Conservation (phyloP, 2,113 vertebrate genomes). For the Orcinus orca region DNA sequence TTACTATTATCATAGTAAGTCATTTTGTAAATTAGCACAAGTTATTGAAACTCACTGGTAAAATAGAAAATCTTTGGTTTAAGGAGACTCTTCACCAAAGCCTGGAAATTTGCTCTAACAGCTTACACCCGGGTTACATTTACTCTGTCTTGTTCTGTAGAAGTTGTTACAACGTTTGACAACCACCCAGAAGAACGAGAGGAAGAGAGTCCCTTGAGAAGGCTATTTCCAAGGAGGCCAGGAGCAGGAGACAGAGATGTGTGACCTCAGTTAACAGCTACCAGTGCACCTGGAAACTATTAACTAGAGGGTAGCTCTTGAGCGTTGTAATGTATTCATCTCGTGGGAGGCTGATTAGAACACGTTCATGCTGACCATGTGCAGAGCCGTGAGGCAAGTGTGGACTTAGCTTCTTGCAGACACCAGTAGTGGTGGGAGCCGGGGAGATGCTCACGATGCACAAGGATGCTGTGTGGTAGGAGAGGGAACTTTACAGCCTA, state of each 20-base stretch:
- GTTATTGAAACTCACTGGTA: neutral
- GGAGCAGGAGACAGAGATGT: neutral
- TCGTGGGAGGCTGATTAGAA: neutral
- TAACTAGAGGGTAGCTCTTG: no score
- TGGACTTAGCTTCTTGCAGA: rapidly evolving
- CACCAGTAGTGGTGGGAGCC: neutral
- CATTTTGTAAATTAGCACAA: neutral
- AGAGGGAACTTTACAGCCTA: neutral
- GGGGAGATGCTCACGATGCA: rapidly evolving
- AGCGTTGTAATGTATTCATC: no score
- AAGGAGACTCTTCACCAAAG: neutral
- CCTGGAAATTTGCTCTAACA: neutral
- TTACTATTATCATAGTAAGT: no score
- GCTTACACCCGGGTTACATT: neutral
- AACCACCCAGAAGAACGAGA: no score
- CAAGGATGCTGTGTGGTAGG: rapidly evolving
- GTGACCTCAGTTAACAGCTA: neutral
- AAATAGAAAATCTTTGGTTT: neutral
- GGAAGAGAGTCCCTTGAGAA: neutral
- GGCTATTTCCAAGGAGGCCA: neutral
- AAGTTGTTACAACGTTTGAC: neutral
- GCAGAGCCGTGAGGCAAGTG: no score
- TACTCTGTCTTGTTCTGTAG: neutral
- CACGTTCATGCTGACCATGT: no score
- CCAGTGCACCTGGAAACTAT: neutral